Percentiles rank a stretch among this genome's conserved stretches.
Evolutionary conservation across 2,113 vertebrate species (phyloP).

Genomic region (Zosterops lateralis): DNA sequence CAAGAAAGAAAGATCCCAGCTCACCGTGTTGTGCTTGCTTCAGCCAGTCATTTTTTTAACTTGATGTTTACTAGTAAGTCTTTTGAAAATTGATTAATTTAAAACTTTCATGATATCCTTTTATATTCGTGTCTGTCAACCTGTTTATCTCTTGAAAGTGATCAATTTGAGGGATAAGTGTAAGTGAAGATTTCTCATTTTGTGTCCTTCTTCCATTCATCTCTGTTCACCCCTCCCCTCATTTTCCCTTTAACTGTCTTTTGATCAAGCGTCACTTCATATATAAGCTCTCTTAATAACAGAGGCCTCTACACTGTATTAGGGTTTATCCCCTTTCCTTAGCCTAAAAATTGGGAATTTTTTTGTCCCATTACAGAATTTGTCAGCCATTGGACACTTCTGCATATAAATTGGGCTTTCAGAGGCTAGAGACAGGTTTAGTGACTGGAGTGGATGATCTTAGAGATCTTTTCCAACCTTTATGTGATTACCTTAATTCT

Average conservation of each 20-base stretch:
- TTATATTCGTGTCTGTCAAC: background rate
- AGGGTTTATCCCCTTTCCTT: background rate
- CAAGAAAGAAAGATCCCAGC: constrained; percentile 92
- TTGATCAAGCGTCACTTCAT: background rate
- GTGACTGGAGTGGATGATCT: background rate
- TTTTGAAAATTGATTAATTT: background rate
- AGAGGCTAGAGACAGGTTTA: background rate
- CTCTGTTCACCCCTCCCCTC: background rate
- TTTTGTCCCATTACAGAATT: background rate
- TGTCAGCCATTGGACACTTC: background rate
- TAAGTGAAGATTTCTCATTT: background rate
- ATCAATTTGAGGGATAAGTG: background rate
- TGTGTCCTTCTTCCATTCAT: background rate
- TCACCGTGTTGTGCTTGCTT: constrained; percentile 92
- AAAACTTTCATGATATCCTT: background rate
- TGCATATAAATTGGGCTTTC: background rate
- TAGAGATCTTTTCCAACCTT: background rate
- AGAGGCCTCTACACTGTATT: background rate
- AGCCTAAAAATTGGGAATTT: background rate
- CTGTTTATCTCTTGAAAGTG: background rate
- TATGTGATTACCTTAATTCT: background rate
- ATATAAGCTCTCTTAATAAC: background rate
- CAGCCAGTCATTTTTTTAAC: constrained; percentile 96
- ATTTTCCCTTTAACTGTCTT: background rate
- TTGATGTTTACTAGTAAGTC: constrained; percentile 98